Base-by-base conservation (phyloP, 2,797 vertebrate species). In the Lutjanus argentimaculatus region DNA sequence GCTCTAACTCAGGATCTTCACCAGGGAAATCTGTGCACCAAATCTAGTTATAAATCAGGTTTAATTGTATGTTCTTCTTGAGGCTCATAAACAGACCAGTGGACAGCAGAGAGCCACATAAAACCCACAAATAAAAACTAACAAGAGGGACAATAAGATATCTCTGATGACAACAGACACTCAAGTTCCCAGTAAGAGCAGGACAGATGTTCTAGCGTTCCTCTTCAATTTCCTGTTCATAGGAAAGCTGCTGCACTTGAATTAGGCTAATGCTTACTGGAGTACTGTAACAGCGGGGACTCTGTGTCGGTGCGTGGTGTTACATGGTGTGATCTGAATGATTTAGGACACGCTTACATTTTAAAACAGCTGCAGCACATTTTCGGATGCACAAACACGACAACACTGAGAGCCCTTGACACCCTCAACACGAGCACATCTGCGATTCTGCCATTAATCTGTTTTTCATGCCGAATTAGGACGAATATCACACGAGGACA, bases 311-410 rank as follows among this genome's bases (percentile, higher is more conserved):
- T 10, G 49, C 30, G 7, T 16, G 40, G 43, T n/a, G 55, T 65
- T 67, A 63, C 86, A 75, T 0, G 61, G 67, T 85, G 82, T 65
- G 56, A 82, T 77, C 76, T 90, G 63, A 89, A 90, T 90, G 83
- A 91, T 91, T 93, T 58, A 85, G 62, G 46, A 68, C 30, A 36
- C 10, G 19, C 70, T 83, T 67, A 62, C 51, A 79, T 81, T 85
- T 86, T 58, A 71, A 77, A 91, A 78, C 72, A 72, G 85, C 82
- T 69, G 88, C 88, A 53, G 83, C 86, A 53, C 74, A 55, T 63
- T 79, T 85, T 79, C 45, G 30, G 59, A 79, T 48, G 45, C 52
- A 46, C 58, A 67, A 69, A 85, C 72, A 83, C 36, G 17, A 79
- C 66, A 70, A 67, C 57, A 72, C 7, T 0, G 8, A 16, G 58